Percentiles rank a stretch among this genome's conserved stretches.
These are phyloP conservation scores for Zelostemma sp. DNA, from an alignment of 1,140 invertebrate genomes.

Conservation along the genomic window DNA sequence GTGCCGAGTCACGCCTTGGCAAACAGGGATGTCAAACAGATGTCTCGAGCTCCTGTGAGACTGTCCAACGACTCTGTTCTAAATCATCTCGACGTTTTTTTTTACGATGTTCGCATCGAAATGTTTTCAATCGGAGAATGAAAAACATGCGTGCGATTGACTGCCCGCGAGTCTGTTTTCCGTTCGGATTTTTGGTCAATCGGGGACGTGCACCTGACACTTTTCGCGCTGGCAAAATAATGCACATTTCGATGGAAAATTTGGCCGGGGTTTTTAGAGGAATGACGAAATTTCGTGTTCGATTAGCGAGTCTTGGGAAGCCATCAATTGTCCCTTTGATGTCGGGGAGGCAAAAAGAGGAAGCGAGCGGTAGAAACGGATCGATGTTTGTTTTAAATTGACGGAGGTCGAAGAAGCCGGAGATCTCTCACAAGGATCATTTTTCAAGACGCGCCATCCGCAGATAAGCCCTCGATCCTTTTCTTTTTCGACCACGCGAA, in stretches of 20 bases:
- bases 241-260: neutral
- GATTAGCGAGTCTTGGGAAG: neutral
- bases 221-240: slow-evolving; percentile 34
- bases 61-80: slow-evolving; percentile 9
- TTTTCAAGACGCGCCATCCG: slow-evolving; percentile 54
- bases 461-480: slow-evolving; percentile 52
- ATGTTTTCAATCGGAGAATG: too few relatives aligned
- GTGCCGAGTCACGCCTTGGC: slow-evolving; percentile 71
- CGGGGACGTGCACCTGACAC: slow-evolving; percentile 62
- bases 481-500: slow-evolving; percentile 23
- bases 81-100: slow-evolving; percentile 8
- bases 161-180: slow-evolving; percentile 42
- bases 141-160: slow-evolving; percentile 49
- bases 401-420: slow-evolving; percentile 41
- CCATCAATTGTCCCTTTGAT: slow-evolving; percentile 10
- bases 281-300: neutral
- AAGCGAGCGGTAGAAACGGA: slow-evolving; percentile 15
- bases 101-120: too few relatives aligned
- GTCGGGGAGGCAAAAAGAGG: slow-evolving; percentile 2
- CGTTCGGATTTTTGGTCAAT: slow-evolving; percentile 56
- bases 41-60: slow-evolving; percentile 51
- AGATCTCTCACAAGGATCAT: slow-evolving; percentile 58
- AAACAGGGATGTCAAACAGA: slow-evolving; percentile 71
- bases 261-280: neutral
- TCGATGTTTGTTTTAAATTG: slow-evolving; percentile 52